Evolutionary conservation across 2,888 invertebrate species (phyloP), one percentile per base, ranked within the genome.

Genomic region (Drosophila demipolita): DNA sequence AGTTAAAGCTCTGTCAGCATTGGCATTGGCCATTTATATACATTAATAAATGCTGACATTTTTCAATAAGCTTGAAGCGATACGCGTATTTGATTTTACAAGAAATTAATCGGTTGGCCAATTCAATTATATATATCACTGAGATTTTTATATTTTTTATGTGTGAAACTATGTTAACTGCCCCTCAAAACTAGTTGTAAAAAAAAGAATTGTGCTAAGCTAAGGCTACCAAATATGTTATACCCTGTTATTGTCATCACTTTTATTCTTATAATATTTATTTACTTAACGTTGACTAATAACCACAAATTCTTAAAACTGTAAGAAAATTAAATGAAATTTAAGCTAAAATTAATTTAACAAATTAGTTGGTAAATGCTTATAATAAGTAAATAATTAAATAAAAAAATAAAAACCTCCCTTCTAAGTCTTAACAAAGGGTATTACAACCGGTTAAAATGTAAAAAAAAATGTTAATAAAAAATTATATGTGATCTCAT

Each of bases 361-460:
- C 1, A 23, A 45, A 45, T 45, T 45, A 1, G 0, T 20, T 7
- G 7, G 7, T 3, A 1, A 15, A 15, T 20, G 12, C 1, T 15
- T 8, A 23, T 12, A 7, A 45, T 20, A 15, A 1, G 20, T 20
- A 45, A 20, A 45, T 45, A 20, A 20, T 12, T 45, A 20, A 7
- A 45, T 45, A 3, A 12, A 20, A 20, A 7, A 6, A 45, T 15
- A 7, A 45, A n/a, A n/a, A n/a, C n/a, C n/a, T n/a, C 5, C 52
- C 2, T 15, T n/a, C 7, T 12, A 6, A 17, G 23, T 3, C 2
- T 5, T 15, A 1, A 1, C 42, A 26, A 4, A 55, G 58, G 45
- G 67, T 60, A 75, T 40, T 50, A 48, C 68, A 87, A 80, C 87
- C 80, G 87, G 83, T 84, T 87, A 36, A 71, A 72, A 70, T 57